Evolutionary conservation across 2,888 invertebrate species (phyloP).

Genomic region (Epinotia nisella): DNA sequence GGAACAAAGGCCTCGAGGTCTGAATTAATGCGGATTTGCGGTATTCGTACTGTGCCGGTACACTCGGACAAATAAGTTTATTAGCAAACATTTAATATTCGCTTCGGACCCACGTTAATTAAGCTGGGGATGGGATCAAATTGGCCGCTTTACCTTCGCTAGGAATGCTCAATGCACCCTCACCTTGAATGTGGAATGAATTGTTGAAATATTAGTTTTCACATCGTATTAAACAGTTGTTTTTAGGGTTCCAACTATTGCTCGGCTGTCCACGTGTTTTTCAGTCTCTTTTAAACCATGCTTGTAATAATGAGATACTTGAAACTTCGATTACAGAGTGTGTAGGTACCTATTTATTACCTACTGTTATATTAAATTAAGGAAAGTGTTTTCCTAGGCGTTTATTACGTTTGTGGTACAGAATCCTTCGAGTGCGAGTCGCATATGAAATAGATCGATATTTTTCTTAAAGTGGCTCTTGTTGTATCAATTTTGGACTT

Average conservation of each 20-base stretch:
- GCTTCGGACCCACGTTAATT: conserved; percentile 74
- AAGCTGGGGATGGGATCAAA: conserved; percentile 63
- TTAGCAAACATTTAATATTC: conserved; percentile 80
- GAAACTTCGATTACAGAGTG: too few species aligned
- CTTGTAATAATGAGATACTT: too few species aligned
- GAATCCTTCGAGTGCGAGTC: too few species aligned
- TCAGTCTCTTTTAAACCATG: too few species aligned
- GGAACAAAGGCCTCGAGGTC: conserved; percentile 56
- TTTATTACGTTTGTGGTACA: too few species aligned
- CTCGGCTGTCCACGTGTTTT: too few species aligned
- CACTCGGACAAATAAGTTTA: conserved; percentile 73
- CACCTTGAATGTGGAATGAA: conserved; percentile 17
- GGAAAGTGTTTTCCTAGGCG: too few species aligned
- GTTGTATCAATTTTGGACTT: too few species aligned
- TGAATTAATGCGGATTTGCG: conserved; percentile 61
- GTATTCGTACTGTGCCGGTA: conserved; percentile 49
- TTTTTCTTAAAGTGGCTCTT: too few species aligned
- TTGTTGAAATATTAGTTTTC: conserved; percentile 28
- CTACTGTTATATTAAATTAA: too few species aligned
- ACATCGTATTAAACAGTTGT: conserved; percentile 6
- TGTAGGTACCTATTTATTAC: too few species aligned
- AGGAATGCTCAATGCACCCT: conserved; percentile 40
- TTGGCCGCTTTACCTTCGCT: conserved; percentile 46
- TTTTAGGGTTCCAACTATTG: background rate
- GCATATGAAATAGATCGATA: too few species aligned